A percentile compares a stretch with the other conserved stretches of the same genome.
phyloP scores from a whole-genome alignment of 2,797 vertebrate genomes.

The Cynopterus sphinx region DNA sequence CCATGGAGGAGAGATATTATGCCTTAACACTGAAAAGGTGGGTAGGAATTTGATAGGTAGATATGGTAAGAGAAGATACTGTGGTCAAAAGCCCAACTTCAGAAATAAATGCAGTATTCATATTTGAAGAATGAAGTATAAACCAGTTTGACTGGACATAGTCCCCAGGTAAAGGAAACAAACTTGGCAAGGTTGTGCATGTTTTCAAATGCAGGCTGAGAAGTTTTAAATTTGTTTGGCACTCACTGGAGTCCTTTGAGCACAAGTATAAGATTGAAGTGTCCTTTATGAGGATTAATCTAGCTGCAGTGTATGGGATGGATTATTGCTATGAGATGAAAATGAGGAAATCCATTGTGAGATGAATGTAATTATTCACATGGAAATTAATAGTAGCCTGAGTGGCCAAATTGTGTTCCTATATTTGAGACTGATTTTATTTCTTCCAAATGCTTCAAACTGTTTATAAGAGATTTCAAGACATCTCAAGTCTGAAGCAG shows the following conservation, averaged over 20 bases:
- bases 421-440: not conserved
- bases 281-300: not conserved
- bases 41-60: not conserved
- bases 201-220: not conserved
- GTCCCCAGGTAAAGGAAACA: not conserved
- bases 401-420: not conserved
- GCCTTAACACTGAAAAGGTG: not conserved
- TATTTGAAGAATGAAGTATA: not conserved
- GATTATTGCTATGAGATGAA: not conserved
- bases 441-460: slow-evolving; percentile 24
- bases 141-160: not conserved
- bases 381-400: not conserved
- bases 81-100: not conserved
- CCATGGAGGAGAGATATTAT: not conserved
- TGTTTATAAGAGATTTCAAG: slow-evolving; percentile 15
- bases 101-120: not conserved
- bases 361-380: not conserved
- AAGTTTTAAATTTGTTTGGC: not conserved
- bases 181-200: not conserved
- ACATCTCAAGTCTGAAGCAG: slow-evolving; percentile 22
- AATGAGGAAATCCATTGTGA: not conserved
- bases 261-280: not conserved
- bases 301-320: not conserved
- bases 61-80: not conserved
- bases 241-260: not conserved